Evolutionary conservation across 2,797 vertebrate genomes (phyloP), one percentile per base, ranked within the genome.

Genomic region (Peromyscus eremicus): DNA sequence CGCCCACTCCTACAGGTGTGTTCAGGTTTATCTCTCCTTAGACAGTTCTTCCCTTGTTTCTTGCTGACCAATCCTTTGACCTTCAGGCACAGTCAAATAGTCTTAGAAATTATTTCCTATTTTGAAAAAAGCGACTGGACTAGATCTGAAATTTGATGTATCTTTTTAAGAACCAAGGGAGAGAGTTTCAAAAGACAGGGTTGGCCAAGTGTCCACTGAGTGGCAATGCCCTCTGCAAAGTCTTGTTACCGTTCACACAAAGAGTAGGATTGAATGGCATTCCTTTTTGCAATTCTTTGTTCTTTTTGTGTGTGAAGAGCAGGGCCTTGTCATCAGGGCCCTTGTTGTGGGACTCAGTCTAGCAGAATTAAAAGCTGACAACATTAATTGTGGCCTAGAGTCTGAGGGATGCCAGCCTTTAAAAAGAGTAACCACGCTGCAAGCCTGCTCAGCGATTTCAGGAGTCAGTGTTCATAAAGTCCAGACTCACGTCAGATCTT

Each of bases 1-100:
- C 82, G 98, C 98, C 93, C 97, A 98, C 1, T 99, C 98, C 83
- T 99, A 99, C 98, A 99, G 99, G 99, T 99, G 98, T 27, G 98
- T 97, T 16, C 27, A 5, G 6, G 37, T 14, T 25, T 17, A 52
- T 1, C 0, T 23, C 32, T 68, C 2, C 0, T 76, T 57, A n/a
- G 27, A 46, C 25, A 0, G 4, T 16, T 37, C 62, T 62, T 40
- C 25, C 46, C 46, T 23, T 75, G 76, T 2, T 71, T 71, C 66
- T 49, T n/a, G 19, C 32, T 1, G 12, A 86, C 32, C 2, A 6
- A 52, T 34, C 12, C 32, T 85, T 68, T 25, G 40, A 21, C 52
- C 34, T 84, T 34, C 34, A 37, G 57, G 43, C 34, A 40, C 1
- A 37, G 27, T 66, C 25, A 83, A 70, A 34, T 66, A 52, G 43